Percentiles rank a stretch among this genome's conserved stretches.
Evolutionary conservation across 2,797 vertebrate species (phyloP).

Genomic region (Zenarchopterus dispar): DNA sequence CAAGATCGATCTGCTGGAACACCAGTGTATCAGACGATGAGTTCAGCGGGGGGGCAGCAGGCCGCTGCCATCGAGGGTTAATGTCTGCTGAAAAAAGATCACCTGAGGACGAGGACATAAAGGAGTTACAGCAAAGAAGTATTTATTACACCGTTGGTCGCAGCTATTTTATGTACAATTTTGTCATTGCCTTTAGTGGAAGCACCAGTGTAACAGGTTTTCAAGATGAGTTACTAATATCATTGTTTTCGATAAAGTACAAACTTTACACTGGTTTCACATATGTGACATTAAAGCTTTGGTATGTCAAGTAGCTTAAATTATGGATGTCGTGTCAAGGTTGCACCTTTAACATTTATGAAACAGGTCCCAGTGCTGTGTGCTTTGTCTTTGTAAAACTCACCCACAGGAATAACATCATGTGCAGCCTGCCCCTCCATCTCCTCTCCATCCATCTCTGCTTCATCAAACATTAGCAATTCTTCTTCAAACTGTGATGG

Average conservation of each 20-base stretch:
- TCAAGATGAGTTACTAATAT: neutral
- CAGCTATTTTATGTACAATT: neutral
- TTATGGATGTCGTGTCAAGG: no score
- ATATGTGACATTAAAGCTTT: neutral
- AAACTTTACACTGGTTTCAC: neutral
- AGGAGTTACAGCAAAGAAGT: neutral
- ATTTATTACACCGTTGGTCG: neutral
- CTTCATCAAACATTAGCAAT: slow-evolving; percentile 87
- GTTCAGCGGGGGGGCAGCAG: slow-evolving; percentile 73
- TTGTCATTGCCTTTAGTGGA: neutral
- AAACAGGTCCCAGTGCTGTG: neutral
- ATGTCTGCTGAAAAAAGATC: slow-evolving; percentile 80
- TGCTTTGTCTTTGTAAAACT: slow-evolving; percentile 30
- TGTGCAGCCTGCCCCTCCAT: slow-evolving; percentile 80
- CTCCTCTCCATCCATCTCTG: slow-evolving; percentile 84
- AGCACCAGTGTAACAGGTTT: neutral
- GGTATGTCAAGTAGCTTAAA: neutral
- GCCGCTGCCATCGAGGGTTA: slow-evolving; percentile 88
- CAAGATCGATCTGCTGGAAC: slow-evolving; percentile 93
- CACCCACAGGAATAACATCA: slow-evolving; percentile 83
- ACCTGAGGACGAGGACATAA: slow-evolving; percentile 67
- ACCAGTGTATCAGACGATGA: slow-evolving; percentile 78
- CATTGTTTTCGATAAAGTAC: no score
- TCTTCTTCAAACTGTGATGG: slow-evolving; percentile 90
- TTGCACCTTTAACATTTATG: no score